phyloP scores from a whole-genome alignment of 2,113 vertebrate species.

The Garra rufa region DNA sequence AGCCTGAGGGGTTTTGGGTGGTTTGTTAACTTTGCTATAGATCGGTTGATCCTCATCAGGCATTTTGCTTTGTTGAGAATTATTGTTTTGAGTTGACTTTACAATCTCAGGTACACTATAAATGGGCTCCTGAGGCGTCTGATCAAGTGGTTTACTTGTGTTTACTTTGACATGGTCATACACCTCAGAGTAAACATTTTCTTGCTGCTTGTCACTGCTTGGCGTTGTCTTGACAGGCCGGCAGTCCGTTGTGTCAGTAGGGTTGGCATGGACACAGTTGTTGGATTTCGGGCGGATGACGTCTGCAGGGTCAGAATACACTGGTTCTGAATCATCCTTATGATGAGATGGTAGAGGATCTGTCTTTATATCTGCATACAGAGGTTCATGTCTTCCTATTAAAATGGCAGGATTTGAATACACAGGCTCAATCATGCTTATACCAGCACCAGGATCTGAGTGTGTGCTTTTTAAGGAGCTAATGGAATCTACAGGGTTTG shows the following conservation, averaged over 20 bases:
- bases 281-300: slow-evolving; percentile 57
- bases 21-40: slow-evolving; percentile 55
- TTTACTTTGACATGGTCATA: slow-evolving; percentile 71
- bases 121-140: slow-evolving; percentile 57
- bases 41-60: slow-evolving; percentile 28
- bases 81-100: not conserved
- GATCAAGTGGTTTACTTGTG: slow-evolving; percentile 43
- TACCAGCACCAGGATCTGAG: not conserved
- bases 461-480: slow-evolving; percentile 14
- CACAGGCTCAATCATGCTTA: slow-evolving; percentile 44
- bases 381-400: slow-evolving; percentile 31
- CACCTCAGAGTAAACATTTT: slow-evolving; percentile 74
- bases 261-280: slow-evolving; percentile 60
- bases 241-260: slow-evolving; percentile 52
- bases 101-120: slow-evolving; percentile 59
- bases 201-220: not conserved
- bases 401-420: slow-evolving; percentile 35
- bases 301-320: slow-evolving; percentile 84
- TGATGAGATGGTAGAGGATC: slow-evolving; percentile 45
- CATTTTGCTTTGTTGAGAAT: not conserved
- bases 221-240: not conserved
- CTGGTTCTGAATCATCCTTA: slow-evolving; percentile 65
- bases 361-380: slow-evolving; percentile 72
- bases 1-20: slow-evolving; percentile 31
- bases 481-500: not conserved